These are phyloP conservation scores for Etheostoma spectabile DNA, from an alignment of 2,113 vertebrate species.

Conservation along the genomic window DNA sequence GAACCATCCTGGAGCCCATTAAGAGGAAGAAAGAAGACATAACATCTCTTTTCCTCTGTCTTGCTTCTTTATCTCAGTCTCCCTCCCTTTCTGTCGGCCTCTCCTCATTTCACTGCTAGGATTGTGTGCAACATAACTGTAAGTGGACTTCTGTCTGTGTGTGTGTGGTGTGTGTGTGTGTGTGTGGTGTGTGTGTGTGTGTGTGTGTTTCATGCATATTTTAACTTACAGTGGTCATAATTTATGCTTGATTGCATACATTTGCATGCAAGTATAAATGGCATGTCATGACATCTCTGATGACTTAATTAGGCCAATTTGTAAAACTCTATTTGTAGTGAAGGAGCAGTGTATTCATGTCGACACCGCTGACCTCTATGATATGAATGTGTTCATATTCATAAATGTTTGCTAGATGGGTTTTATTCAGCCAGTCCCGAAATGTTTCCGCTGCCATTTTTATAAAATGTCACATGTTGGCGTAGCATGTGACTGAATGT, in stretches of 20 bases:
- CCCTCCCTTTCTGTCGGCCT: conserved; percentile 31
- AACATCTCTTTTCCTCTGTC: conserved; percentile 51
- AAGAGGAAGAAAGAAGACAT: conserved; percentile 67
- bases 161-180: conserved; percentile 30
- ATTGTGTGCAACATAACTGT: conserved; percentile 66
- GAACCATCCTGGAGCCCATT: conserved; percentile 54
- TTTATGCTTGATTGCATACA: conserved; percentile 33
- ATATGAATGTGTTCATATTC: conserved; percentile 53
- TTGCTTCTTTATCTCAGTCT: conserved; percentile 26
- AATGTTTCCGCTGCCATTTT: conserved; percentile 62
- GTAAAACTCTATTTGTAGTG: conserved; percentile 47
- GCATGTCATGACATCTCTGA: conserved; percentile 59
- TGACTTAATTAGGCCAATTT: conserved; percentile 75
- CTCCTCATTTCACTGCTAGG: conserved; percentile 40
- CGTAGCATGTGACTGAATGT: conserved; percentile 52
- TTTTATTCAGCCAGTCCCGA: conserved; percentile 33
- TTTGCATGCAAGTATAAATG: conserved; percentile 54
- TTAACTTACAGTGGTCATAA: conserved; percentile 4
- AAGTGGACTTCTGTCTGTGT: conserved; percentile 67
- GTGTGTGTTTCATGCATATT: conserved; percentile 18
- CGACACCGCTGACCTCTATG: conserved; percentile 54
- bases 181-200: conserved; percentile 18
- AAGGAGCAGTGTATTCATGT: conserved; percentile 22
- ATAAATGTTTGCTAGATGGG: conserved; percentile 44
- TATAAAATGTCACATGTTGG: conserved; percentile 57